Conservation (phyloP, 2,797 vertebrate species). For the Sebastiscus albofasciatus region DNA sequence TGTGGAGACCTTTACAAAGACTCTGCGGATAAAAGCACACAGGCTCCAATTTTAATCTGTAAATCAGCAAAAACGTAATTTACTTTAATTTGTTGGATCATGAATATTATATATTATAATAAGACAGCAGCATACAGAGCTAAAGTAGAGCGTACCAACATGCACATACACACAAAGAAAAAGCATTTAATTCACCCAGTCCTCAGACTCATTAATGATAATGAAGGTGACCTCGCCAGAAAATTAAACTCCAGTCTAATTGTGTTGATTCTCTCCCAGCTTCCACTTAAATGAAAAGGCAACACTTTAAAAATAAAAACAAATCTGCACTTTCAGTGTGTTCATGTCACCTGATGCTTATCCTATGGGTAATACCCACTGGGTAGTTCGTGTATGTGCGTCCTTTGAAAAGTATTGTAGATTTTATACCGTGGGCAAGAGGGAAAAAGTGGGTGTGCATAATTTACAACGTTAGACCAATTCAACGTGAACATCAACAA, state of each 20-base stretch:
- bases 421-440: background rate
- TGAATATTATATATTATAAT: too few species aligned
- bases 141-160: background rate
- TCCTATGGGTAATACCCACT: background rate
- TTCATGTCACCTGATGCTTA: background rate
- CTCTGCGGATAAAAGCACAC: background rate
- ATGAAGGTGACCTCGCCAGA: conserved; percentile 27
- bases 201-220: conserved; percentile 21
- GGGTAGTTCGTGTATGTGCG: too few species aligned
- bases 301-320: background rate
- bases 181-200: background rate
- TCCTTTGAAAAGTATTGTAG: background rate
- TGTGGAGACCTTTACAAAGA: background rate
- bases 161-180: background rate
- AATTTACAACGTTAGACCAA: background rate
- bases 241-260: conserved; percentile 13
- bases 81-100: too few species aligned
- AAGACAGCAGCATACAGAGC: background rate
- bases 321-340: background rate
- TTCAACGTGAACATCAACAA: background rate
- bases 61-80: background rate
- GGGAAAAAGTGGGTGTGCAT: background rate
- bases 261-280: conserved; percentile 17
- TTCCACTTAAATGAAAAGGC: conserved; percentile 7
- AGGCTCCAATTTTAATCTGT: background rate